A percentile compares a stretch with the other conserved stretches of the same genome.
Evolutionary conservation across 2,888 invertebrate genomes (phyloP).

Genomic region (Pilophorus perplexus): DNA sequence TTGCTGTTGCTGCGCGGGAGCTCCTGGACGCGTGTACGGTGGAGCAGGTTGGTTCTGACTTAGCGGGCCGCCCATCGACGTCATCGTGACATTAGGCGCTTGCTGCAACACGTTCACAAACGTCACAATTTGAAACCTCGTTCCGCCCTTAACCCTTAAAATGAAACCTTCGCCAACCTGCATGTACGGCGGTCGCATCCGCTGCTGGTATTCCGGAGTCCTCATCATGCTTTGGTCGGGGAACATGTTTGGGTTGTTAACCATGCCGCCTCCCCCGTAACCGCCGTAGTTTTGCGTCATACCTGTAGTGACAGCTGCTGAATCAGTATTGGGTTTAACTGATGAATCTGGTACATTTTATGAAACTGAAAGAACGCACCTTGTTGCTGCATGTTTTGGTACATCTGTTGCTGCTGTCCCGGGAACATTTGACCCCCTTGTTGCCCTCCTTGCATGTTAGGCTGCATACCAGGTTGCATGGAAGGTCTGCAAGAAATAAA

Average conservation of each 20-base stretch:
- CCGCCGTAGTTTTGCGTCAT: conserved; percentile 66
- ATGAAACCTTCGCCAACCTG: too few relatives aligned
- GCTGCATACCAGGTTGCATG: conserved; percentile 47
- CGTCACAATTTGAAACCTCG: too few relatives aligned
- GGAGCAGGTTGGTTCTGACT: conserved; percentile 67
- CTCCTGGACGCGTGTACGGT: conserved; percentile 66
- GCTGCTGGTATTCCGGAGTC: conserved; percentile 48
- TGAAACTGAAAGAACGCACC: conserved; percentile 51
- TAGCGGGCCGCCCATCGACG: conserved; percentile 61
- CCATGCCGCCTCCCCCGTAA: conserved; percentile 56
- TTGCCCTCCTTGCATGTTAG: conserved; percentile 50
- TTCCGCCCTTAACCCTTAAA: too few relatives aligned
- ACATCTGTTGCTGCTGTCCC: conserved; percentile 50
- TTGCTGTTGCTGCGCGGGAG: conserved; percentile 50
- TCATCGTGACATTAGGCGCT: conserved; percentile 85
- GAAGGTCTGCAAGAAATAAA: not conserved
- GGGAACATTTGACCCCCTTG: conserved; percentile 51
- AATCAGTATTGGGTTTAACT: not conserved
- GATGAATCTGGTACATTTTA: not conserved
- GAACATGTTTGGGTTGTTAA: conserved; percentile 56
- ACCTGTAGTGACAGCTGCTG: conserved; percentile 50
- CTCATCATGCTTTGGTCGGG: conserved; percentile 51
- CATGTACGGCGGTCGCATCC: conserved; percentile 49
- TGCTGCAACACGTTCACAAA: too few relatives aligned
- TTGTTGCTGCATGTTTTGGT: conserved; percentile 54